Evolutionary conservation across 2,888 invertebrate genomes (phyloP), one percentile per base, ranked within the genome.

Genomic region (Scaptomyza polygonia): DNA sequence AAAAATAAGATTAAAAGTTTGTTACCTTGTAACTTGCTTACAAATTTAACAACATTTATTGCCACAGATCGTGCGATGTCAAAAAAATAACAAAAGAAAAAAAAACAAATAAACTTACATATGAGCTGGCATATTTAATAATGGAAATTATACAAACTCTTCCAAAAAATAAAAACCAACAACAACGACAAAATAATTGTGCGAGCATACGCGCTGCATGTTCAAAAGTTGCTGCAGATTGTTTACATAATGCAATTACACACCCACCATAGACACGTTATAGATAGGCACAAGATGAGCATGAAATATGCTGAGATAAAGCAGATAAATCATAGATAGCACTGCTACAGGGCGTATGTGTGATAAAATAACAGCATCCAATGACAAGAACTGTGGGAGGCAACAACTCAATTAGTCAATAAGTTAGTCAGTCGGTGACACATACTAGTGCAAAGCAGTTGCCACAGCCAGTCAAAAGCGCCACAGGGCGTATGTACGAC

Each of bases 31-130:
- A 42, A 64, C 48, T 68, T 67, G 58, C 75, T 69, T 68, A 62
- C 63, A 65, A 85, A 69, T 68, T 59, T 70, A 82, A 85, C 72
- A 81, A 85, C 82, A 85, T 79, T 85, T 82, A 79, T 85, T 79
- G 57, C 72, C 54, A 64, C 67, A 85, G 48, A 67, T 68, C 83
- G 86, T 85, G 83, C 72, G 86, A 79, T 59, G 77, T 43, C 73
- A 12, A 21, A 54, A 25, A 25, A 25, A 4, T 5, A 25, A 42
- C 27, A 47, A 36, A 12, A 8, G 21, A 59, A 44, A 64, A 1
- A 21, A 7, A 42, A 36, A 44, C 25, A 44, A 45, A 40, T 34
- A 53, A 67, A 72, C 67, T 62, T 64, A 58, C 66, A 65, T 56
- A 56, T 48, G 34, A 40, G 51, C 54, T 61, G 69, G 66, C 67